Evolutionary conservation across 2,888 invertebrate species (phyloP), one percentile per base, ranked within the genome.

Genomic region (Antheraea yamamai): DNA sequence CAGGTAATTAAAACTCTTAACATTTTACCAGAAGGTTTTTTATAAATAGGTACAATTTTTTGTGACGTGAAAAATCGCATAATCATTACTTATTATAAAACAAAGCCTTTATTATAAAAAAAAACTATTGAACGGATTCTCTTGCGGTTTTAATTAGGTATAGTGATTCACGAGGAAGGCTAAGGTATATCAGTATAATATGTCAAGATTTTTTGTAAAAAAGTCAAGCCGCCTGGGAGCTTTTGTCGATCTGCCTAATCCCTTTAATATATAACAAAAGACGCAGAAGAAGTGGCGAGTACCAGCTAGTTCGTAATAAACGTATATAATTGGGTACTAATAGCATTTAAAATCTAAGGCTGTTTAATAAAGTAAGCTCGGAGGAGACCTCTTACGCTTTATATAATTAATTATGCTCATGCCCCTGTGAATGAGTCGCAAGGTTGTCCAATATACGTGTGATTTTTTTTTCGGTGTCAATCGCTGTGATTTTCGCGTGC

Each of bases 371-470:
- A 80, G 79, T 78, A 78, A 78, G 78, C 78, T 26, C 79, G 79
- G 76, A 75, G 77, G 79, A 75, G 80, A 79, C 79, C 80, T 81
- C 82, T 83, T 84, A 85, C 83, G 84, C 80, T 81, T 79, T 77
- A 79, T 76, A 76, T 82, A 85, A 83, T 85, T 84, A 85, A 86
- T 85, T 85, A 84, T 81, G 81, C 81, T 85, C 83, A 79, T 83
- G 82, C 82, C 81, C 81, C 78, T 75, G 76, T 77, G 74, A 78
- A 74, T 77, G 73, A 78, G 73, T 73, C 26, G 18, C 76, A 83
- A 82, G 84, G 84, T 71, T 84, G 80, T 55, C 76, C 39, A 39
- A 39, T 39, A 3, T 70, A 18, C 55, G 1, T 16, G 55, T 18
- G 20, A n/a, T 47, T 70, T 72, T 74, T 51, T 66, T 30, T 55